Evolutionary conservation across 2,113 vertebrate genomes (phyloP).

Genomic region (Halcyon malimbica): DNA sequence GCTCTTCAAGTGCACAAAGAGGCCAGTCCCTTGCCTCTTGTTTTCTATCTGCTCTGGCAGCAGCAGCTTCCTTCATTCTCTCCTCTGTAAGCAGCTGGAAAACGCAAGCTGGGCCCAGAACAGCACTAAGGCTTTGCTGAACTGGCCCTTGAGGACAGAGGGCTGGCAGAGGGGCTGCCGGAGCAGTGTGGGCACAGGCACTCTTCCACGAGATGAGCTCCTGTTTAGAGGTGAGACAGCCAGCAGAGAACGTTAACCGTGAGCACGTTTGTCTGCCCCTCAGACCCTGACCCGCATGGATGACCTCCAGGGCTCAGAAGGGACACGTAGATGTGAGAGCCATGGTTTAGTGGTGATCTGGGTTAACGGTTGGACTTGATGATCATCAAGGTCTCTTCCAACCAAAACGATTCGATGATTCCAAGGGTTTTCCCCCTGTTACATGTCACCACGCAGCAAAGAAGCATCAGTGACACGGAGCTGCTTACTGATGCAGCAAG

Average conservation of each 20-base stretch:
- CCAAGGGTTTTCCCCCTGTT: neutral
- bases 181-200: neutral
- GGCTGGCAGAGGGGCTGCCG: neutral
- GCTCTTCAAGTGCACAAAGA: neutral
- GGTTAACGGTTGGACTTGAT: neutral
- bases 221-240: neutral
- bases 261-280: neutral
- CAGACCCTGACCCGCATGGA: neutral
- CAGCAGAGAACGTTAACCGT: neutral
- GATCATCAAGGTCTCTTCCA: neutral
- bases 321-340: neutral
- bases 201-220: neutral
- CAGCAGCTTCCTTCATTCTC: neutral
- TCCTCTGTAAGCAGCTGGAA: neutral
- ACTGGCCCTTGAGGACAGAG: neutral
- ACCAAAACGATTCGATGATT: neutral
- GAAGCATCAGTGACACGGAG: neutral
- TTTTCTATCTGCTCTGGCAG: neutral
- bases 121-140: neutral
- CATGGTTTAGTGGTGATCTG: neutral
- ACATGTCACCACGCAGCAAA: neutral
- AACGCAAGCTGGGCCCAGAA: neutral
- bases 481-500: neutral
- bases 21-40: neutral
- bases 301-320: neutral